phyloP scores from a whole-genome alignment of 2,888 invertebrate species.

The Cantharis rustica region DNA sequence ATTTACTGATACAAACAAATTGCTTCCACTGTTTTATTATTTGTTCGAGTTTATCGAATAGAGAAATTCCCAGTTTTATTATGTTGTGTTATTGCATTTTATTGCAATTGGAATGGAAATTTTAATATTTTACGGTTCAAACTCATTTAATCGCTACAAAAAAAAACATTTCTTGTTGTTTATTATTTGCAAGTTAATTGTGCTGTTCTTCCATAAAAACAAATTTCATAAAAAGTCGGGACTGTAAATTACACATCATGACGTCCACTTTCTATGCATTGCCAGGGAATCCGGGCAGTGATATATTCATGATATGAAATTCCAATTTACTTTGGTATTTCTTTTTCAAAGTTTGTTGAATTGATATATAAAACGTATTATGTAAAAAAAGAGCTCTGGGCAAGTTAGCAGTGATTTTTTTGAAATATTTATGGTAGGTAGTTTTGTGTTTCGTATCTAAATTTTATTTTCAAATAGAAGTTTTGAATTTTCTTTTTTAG shows the following conservation, averaged over 20 bases:
- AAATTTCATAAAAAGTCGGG: not conserved
- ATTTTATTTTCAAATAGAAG: conserved; percentile 9
- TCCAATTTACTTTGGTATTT: conserved; percentile 41
- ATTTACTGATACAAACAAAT: not conserved
- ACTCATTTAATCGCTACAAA: no score
- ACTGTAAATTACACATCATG: conserved; percentile 18
- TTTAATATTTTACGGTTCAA: not conserved
- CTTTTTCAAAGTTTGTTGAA: conserved; percentile 25
- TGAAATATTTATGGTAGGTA: conserved; percentile 13
- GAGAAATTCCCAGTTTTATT: not conserved
- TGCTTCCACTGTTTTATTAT: not conserved
- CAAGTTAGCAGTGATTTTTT: conserved; percentile 25
- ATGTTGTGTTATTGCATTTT: not conserved
- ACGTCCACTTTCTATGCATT: conserved; percentile 41
- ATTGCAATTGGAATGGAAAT: not conserved
- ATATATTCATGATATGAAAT: conserved; percentile 42
- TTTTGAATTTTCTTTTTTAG: not conserved
- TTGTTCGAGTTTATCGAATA: not conserved
- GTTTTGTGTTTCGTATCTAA: conserved; percentile 16
- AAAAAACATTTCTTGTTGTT: not conserved
- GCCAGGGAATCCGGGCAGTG: conserved; percentile 33
- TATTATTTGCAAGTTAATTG: not conserved
- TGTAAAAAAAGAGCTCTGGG: conserved; percentile 20
- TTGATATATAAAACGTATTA: conserved; percentile 30
- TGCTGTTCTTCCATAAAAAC: not conserved